A percentile compares a stretch with the other conserved stretches of the same genome.
These are phyloP conservation scores for Embidobia sp. DNA, from an alignment of 2,888 invertebrate genomes.

Conservation along the genomic window DNA sequence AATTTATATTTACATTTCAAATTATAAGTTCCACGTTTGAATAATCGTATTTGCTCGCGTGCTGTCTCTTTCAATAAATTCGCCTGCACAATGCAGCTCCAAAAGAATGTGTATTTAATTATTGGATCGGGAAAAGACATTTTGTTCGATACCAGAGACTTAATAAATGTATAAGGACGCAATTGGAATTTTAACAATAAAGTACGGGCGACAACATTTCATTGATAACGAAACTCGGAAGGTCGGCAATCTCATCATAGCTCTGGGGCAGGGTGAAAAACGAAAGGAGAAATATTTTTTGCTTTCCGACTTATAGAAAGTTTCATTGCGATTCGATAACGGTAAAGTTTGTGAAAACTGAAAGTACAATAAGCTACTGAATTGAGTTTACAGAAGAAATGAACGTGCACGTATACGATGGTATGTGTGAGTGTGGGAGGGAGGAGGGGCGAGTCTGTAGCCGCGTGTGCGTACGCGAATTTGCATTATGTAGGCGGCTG, in stretches of 20 bases:
- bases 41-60: too few relatives aligned
- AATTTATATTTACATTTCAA: too few relatives aligned
- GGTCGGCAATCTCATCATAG: conserved; percentile 52
- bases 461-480: conserved; percentile 3
- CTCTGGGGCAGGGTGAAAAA: conserved; percentile 31
- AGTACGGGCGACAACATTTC: conserved; percentile 37
- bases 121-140: conserved; percentile 13
- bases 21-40: too few relatives aligned
- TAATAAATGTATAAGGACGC: conserved; percentile 38
- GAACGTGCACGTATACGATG: conserved; percentile 33
- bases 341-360: conserved; percentile 55
- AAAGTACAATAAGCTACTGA: conserved; percentile 57
- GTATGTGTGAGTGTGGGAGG: conserved; percentile 7
- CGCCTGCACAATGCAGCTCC: too few relatives aligned
- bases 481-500: conserved; percentile 38
- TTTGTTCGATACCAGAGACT: conserved; percentile 19
- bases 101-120: conserved; percentile 36
- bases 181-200: conserved; percentile 54
- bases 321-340: conserved; percentile 56
- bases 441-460: too few relatives aligned
- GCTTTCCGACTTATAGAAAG: conserved; percentile 47
- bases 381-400: conserved; percentile 59
- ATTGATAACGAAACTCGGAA: conserved; percentile 42
- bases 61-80: too few relatives aligned
- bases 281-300: conserved; percentile 45